Evolutionary conservation across 1,140 invertebrate genomes (phyloP), one percentile per base, ranked within the genome.

Genomic region (Adelges cooleyi): DNA sequence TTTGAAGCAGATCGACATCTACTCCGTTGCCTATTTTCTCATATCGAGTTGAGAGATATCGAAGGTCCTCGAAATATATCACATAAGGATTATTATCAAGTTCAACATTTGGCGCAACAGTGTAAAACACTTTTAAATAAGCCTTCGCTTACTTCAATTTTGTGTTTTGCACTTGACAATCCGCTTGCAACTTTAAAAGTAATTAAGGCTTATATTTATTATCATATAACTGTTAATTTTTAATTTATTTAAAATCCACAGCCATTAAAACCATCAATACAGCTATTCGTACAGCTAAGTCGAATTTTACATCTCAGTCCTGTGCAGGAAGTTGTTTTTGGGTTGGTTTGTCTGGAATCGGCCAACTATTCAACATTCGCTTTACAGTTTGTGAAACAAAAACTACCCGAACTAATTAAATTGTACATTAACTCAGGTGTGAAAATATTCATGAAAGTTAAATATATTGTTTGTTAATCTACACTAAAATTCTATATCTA

Each of bases 291-390:
- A 71, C 85, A 90, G 71, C 80, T 95, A 62, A 87, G 86, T 75
- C 87, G 88, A 78, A 81, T 89, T 71, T 80, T 94, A 68, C 86
- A 86, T 71, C 82, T 95, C 68, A 87, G 85, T 53, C 80, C 86
- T 70, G 85, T 92, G 15, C 89, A 93, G 77, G 92, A 95, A 80
- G 87, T 93, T 71, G 85, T 88, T 20, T 86, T 95, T 77, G 88
- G 87, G 36, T 79, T 95, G 71, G 85, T 87, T 50, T 77, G 95
- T 59, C 81, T 86, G 42, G 83, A 88, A 74, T 92, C 90, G 1
- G 82, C 83, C 11, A 86, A 86, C 73, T 69, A 79, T 49, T 77
- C 81, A 29, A 77, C 77, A 69, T 79, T 85, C 69, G 86, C 91
- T 23, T 76, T 82, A 66, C 83, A 87, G 69, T 87, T 91, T 76